Evolutionary conservation across 1,140 invertebrate genomes (phyloP).

Genomic region (Rhagoletis pomonella): DNA sequence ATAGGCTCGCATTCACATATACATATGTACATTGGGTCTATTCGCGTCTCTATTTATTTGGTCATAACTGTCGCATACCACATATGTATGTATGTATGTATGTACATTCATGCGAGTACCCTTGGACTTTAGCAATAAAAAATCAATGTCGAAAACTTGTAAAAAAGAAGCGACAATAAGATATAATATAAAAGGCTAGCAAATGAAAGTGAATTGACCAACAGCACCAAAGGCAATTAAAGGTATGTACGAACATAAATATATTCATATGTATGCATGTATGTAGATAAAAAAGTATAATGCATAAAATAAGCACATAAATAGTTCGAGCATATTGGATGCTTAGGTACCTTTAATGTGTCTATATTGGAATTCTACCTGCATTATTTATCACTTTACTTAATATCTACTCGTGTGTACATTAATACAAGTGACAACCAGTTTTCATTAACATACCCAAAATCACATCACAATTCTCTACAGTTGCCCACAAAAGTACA

Average conservation of each 20-base stretch:
- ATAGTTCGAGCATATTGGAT: background rate
- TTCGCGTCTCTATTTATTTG: no score
- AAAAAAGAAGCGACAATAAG: slow-evolving; percentile 34
- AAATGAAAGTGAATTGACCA: slow-evolving; percentile 52
- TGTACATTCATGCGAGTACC: no score
- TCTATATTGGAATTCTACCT: slow-evolving; percentile 24
- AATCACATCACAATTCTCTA: slow-evolving; percentile 27
- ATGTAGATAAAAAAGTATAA: background rate
- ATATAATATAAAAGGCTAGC: slow-evolving; percentile 24
- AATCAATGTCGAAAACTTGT: background rate
- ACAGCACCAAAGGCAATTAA: slow-evolving; percentile 35
- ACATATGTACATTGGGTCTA: no score
- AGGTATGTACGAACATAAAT: background rate
- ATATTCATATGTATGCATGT: background rate
- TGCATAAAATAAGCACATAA: background rate
- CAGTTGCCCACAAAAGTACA: slow-evolving; percentile 18
- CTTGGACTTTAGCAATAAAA: background rate
- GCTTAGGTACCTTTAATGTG: background rate
- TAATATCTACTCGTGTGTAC: background rate
- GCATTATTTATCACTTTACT: slow-evolving; percentile 42
- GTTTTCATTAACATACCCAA: slow-evolving; percentile 49
- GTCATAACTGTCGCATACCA: no score
- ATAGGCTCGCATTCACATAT: no score
- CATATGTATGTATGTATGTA: no score
- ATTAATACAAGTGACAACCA: slow-evolving; percentile 48